Conservation (phyloP, 2,888 invertebrate genomes). For the Drosophila histrio region DNA sequence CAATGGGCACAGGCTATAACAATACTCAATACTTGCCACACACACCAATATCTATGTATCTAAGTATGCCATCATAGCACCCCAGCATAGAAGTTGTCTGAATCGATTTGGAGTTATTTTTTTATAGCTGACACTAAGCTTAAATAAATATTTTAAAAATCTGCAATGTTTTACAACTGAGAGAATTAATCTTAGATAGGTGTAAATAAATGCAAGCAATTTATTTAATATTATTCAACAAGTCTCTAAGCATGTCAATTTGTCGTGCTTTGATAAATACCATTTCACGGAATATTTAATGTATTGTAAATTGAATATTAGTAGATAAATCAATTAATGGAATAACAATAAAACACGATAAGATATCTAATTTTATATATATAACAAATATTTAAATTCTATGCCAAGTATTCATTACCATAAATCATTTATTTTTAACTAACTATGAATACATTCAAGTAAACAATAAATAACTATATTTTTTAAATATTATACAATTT, state of each 20-base stretch:
- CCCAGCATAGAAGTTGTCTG: slow-evolving; percentile 6
- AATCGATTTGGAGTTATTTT: slow-evolving; percentile 1
- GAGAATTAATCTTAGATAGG: not conserved
- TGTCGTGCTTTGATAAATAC: not conserved
- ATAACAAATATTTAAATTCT: no score
- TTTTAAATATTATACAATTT: no score
- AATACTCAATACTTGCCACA: not conserved
- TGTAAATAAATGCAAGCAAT: not conserved
- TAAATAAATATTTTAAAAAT: not conserved
- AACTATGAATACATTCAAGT: no score
- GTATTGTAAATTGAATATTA: not conserved
- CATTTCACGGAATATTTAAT: no score
- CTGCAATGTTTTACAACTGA: not conserved
- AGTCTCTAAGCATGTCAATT: not conserved
- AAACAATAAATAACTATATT: no score
- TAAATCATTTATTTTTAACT: no score
- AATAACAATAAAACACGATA: not conserved
- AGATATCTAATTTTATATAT: no score
- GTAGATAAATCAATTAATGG: not conserved
- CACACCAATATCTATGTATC: slow-evolving; percentile 3
- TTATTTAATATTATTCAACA: not conserved
- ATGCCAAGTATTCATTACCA: no score
- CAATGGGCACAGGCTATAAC: no score
- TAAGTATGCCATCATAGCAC: slow-evolving; percentile 9
- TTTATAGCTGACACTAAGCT: not conserved